phyloP scores from a whole-genome alignment of 2,888 invertebrate genomes.

The Marronus borbonicus region DNA sequence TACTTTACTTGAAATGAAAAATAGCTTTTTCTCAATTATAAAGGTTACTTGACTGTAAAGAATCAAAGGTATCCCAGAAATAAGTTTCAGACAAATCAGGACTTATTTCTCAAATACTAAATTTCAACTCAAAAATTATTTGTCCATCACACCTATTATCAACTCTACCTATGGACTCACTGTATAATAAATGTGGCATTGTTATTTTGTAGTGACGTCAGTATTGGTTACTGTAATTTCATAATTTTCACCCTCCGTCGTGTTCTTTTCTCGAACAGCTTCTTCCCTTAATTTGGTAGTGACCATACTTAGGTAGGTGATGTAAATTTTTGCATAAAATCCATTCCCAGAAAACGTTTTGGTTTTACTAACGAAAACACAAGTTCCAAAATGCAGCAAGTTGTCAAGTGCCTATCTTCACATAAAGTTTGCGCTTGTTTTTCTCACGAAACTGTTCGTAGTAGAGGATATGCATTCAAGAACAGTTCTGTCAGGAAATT shows the following conservation, averaged over 20 bases:
- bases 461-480: constrained; percentile 90
- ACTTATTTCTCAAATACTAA: too few relatives aligned
- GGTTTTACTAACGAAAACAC: constrained; percentile 64
- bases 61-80: too few relatives aligned
- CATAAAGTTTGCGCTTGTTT: constrained; percentile 81
- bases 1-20: too few relatives aligned
- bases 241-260: constrained; percentile 56
- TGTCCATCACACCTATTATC: too few relatives aligned
- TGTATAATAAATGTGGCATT: constrained; percentile 44
- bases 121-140: too few relatives aligned
- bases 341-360: constrained; percentile 73
- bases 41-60: too few relatives aligned
- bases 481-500: constrained; percentile 89
- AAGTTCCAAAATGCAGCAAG: constrained; percentile 80
- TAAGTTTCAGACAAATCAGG: too few relatives aligned
- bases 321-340: constrained; percentile 76
- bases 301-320: constrained; percentile 75
- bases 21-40: too few relatives aligned
- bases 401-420: constrained; percentile 82
- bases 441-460: constrained; percentile 79
- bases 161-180: neutral
- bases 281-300: constrained; percentile 78
- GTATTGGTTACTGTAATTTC: constrained; percentile 53
- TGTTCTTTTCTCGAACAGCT: constrained; percentile 49
- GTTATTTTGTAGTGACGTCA: constrained; percentile 55